Conservation (phyloP, 2,113 vertebrate species). For the Scomber scombrus region DNA sequence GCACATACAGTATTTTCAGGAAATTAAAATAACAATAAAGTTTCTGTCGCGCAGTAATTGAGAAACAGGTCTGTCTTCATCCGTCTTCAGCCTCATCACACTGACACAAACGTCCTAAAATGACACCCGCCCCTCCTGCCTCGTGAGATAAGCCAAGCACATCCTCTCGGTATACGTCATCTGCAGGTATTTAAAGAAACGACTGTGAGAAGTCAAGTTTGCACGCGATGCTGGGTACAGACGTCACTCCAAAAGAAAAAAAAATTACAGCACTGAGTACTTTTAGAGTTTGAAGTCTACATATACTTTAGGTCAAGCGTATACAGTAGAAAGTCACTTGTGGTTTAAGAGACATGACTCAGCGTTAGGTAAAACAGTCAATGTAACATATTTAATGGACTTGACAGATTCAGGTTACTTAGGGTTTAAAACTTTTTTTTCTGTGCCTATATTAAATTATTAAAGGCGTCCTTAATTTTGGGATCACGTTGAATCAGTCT, state of each 20-base stretch:
- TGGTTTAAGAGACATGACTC: neutral
- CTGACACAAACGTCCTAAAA: constrained; percentile 3
- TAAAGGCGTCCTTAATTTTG: neutral
- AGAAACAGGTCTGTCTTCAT: neutral
- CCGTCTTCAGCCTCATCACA: neutral
- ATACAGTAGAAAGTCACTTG: neutral
- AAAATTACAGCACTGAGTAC: neutral
- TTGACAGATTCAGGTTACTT: neutral
- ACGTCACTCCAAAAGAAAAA: neutral
- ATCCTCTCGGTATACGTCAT: constrained; percentile 24
- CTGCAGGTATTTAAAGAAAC: constrained; percentile 62
- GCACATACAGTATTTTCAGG: neutral
- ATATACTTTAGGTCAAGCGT: too few species aligned
- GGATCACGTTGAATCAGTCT: neutral
- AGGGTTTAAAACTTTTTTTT: too few species aligned
- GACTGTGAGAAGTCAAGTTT: constrained; percentile 12
- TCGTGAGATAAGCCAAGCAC: constrained; percentile 24
- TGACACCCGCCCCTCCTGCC: constrained; percentile 16
- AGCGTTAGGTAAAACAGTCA: neutral
- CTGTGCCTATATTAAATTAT: neutral
- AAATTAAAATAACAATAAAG: neutral
- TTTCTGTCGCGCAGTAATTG: too few species aligned
- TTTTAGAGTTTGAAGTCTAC: neutral
- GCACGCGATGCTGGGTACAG: constrained; percentile 24
- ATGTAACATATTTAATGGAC: neutral